Evolutionary conservation across 2,888 invertebrate genomes (phyloP), one percentile per base, ranked within the genome.

Genomic region (Eupsilia transversa): DNA sequence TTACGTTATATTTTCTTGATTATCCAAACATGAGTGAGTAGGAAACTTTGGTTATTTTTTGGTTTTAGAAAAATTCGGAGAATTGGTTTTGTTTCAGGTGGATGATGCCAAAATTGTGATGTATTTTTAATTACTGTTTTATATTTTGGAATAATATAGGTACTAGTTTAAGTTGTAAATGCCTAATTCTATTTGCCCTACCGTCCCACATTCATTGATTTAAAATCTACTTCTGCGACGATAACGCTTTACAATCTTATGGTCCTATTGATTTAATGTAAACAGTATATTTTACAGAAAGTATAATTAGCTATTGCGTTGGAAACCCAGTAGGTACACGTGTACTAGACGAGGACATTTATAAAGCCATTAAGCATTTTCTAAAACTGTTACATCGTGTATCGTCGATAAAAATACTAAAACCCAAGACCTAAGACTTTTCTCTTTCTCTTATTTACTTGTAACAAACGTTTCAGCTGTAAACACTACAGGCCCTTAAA

Each of bases 391-490:
- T 2, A 43, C 38, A 64, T 23, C 20, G 17, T n/a, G 33, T 3
- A 23, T 23, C 2, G n/a, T 35, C 1, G 2, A 43, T 6, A 35
- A 33, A 59, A 33, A n/a, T 6, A 38, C 10, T 38, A 17, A 12
- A 30, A 35, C 0, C 0, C n/a, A n/a, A n/a, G n/a, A n/a, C n/a
- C n/a, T n/a, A 10, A 30, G 6, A 12, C 10, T 41, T 41, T 33
- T 60, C n/a, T 20, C 2, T 43, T 46, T 46, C 12, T 12, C n/a
- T 27, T n/a, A 46, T 56, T 63, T 46, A 38, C 23, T 46, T 6
- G 59, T 41, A 23, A 38, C n/a, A 65, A 46, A 68, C 14, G 33
- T 63, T 33, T 27, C 27, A 69, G 63, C 46, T n/a, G 33, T 49
- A 23, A 63, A 52, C 9, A 43, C n/a, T 33, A 59, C 38, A 54